Percentiles rank a stretch among this genome's conserved stretches.
phyloP scores from a whole-genome alignment of 2,888 invertebrate species.

The Cybosia mesomella region DNA sequence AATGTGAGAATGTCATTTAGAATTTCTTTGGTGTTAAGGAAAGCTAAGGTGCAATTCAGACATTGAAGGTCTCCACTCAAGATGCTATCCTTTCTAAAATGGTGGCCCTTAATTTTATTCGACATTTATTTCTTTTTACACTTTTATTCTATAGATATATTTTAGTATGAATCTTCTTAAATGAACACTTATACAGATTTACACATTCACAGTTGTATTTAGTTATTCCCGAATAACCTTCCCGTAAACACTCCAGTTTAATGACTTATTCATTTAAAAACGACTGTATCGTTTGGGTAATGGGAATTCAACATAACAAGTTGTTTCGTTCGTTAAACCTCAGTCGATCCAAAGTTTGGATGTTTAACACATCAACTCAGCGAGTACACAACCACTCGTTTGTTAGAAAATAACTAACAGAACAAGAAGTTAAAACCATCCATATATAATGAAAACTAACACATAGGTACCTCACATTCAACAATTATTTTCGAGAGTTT shows the following conservation, averaged over 20 bases:
- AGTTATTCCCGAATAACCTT: background rate
- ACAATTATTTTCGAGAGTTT: too few species aligned
- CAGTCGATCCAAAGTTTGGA: background rate
- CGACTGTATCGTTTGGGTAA: conserved; percentile 14
- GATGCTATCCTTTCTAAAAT: too few species aligned
- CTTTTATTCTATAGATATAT: too few species aligned
- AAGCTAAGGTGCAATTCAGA: too few species aligned
- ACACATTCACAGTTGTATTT: background rate
- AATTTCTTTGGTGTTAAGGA: too few species aligned
- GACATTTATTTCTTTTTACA: too few species aligned
- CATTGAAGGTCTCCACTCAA: too few species aligned
- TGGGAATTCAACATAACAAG: conserved; percentile 16
- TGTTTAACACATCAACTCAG: background rate
- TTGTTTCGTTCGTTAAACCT: conserved; percentile 8
- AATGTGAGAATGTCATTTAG: too few species aligned
- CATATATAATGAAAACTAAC: background rate
- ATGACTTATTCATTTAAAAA: conserved; percentile 9
- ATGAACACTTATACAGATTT: background rate
- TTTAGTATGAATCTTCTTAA: background rate
- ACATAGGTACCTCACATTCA: background rate
- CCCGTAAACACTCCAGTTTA: background rate
- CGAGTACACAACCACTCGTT: background rate
- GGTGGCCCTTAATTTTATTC: too few species aligned
- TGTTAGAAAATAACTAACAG: background rate
- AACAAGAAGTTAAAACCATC: background rate